These are phyloP conservation scores for Cricetomys ansorgei DNA, from an alignment of 2,113 vertebrate species.

Conservation along the genomic window DNA sequence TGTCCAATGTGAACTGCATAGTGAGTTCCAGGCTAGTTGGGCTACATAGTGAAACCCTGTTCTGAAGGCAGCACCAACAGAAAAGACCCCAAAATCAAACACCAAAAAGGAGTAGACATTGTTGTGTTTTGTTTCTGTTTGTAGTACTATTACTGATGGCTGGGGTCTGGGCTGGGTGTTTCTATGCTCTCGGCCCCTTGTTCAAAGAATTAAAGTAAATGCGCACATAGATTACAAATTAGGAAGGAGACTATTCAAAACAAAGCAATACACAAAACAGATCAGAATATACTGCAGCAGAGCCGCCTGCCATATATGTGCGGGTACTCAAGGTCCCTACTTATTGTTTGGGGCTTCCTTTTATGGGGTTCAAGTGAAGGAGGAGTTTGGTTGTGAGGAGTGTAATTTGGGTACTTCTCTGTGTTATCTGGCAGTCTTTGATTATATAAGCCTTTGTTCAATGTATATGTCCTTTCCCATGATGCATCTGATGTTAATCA, in stretches of 20 bases:
- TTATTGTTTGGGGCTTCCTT: not conserved
- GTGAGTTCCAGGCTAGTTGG: not conserved
- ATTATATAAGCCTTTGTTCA: not conserved
- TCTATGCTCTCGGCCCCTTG: not conserved
- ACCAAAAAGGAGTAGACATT: not conserved
- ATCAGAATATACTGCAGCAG: not conserved
- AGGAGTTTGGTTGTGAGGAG: not conserved
- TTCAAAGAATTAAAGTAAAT: not conserved
- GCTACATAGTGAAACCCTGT: not conserved
- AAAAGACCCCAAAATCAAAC: not conserved
- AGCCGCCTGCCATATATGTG: not conserved
- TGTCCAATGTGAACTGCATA: not conserved
- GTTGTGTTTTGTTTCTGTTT: not conserved
- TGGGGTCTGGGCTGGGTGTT: not conserved
- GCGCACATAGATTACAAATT: not conserved
- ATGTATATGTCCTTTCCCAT: not conserved
- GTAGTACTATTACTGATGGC: not conserved
- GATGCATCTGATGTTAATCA: not conserved
- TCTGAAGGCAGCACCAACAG: not conserved
- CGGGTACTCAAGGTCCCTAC: not conserved
- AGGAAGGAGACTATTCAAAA: not conserved
- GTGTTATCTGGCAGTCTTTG: not conserved
- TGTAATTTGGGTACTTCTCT: not conserved
- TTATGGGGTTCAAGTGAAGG: not conserved
- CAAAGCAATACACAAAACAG: not conserved